These are phyloP conservation scores for Rhingia campestris DNA, from an alignment of 2,888 invertebrate species.

Conservation along the genomic window DNA sequence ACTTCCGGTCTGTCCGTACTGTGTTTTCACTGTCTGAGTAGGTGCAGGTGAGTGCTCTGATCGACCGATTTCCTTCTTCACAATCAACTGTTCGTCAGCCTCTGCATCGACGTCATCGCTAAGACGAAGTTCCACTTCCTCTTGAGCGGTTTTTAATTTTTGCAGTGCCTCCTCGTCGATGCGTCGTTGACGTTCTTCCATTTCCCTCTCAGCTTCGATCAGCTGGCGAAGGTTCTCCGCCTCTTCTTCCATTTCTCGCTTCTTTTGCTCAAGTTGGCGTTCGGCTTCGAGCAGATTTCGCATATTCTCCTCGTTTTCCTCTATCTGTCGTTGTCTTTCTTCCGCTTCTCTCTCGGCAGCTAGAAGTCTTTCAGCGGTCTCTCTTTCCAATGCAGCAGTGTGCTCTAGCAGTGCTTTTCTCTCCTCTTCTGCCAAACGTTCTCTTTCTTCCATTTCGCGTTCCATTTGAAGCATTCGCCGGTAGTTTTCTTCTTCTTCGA, in stretches of 20 bases:
- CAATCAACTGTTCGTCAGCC: conserved; percentile 77
- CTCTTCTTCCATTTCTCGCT: conserved; percentile 66
- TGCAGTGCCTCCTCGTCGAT: conserved; percentile 78
- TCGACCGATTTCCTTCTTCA: conserved; percentile 76
- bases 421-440: conserved; percentile 46
- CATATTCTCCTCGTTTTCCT: conserved; percentile 63
- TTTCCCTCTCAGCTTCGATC: conserved; percentile 80
- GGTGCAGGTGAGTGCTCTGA: conserved; percentile 60
- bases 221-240: conserved; percentile 53
- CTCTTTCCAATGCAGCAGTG: conserved; percentile 35
- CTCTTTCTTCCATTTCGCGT: conserved; percentile 50
- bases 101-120: conserved; percentile 66
- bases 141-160: conserved; percentile 76
- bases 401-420: conserved; percentile 35
- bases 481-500: conserved; percentile 77
- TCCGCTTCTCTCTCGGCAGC: conserved; percentile 54
- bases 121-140: conserved; percentile 77
- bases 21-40: conserved; percentile 80
- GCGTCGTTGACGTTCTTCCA: conserved; percentile 78
- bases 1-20: conserved; percentile 79
- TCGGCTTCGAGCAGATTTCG: conserved; percentile 55
- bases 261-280: conserved; percentile 52
- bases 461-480: conserved; percentile 77
- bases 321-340: conserved; percentile 36
- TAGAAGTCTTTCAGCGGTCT: conserved; percentile 39